Conservation (phyloP, 30 jellyfish, hydroid and myxozoan species). For the Aurelia aurita region DNA sequence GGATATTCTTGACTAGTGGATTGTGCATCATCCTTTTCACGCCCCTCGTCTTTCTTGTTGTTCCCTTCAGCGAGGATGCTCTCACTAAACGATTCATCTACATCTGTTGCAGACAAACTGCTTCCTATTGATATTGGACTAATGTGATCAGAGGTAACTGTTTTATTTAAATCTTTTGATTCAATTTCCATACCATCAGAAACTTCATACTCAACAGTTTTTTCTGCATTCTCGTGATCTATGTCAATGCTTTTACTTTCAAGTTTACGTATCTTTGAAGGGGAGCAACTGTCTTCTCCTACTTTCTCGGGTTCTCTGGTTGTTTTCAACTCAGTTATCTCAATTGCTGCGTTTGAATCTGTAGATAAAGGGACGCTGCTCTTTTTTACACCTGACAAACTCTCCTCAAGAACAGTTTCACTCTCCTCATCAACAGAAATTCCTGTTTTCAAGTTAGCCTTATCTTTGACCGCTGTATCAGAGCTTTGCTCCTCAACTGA, state of each 20-base stretch:
- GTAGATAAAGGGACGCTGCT: not conserved
- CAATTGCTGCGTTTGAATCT: not conserved
- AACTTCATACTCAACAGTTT: slow-evolving; percentile 16
- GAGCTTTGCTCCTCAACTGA: no score
- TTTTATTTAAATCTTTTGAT: not conserved
- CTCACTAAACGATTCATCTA: slow-evolving; percentile 1
- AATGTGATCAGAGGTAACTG: not conserved
- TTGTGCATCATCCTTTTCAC: not conserved
- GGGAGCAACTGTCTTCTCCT: not conserved
- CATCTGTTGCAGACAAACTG: slow-evolving; percentile 3
- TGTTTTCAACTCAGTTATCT: not conserved
- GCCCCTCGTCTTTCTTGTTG: not conserved
- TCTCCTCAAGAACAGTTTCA: no score
- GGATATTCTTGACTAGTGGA: slow-evolving; percentile 32
- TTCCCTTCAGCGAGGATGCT: slow-evolving; percentile 17
- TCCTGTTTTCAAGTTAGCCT: no score
- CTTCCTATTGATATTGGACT: not conserved
- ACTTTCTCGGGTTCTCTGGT: not conserved
- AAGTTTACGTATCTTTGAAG: not conserved
- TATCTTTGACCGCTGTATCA: no score
- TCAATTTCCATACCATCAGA: not conserved
- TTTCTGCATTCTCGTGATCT: not conserved
- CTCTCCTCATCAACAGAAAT: no score
- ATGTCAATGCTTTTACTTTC: not conserved
- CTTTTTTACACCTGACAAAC: not conserved